Evolutionary conservation across 1,140 invertebrate species (phyloP).

Genomic region (Apocrypta bakeri): DNA sequence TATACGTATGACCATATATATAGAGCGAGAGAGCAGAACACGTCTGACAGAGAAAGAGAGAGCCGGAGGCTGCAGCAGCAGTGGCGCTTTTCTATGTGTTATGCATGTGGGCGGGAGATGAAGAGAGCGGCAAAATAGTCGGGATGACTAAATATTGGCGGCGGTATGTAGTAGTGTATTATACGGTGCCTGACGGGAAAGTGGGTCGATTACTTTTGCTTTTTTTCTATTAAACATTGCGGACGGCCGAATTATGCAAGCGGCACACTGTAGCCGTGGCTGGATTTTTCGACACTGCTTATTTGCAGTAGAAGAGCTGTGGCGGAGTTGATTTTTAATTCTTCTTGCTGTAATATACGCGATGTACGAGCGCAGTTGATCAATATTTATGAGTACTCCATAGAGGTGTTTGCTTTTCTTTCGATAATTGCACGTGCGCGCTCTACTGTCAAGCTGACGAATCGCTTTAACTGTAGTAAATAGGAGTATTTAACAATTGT

Average conservation of each 20-base stretch:
- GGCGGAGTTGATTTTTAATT: too few species aligned
- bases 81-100: neutral
- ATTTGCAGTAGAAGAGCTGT: neutral
- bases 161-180: neutral
- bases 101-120: neutral
- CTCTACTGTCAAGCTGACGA: neutral
- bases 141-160: neutral
- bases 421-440: neutral
- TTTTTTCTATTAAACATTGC: neutral
- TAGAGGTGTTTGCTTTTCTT: neutral
- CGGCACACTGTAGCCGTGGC: too few species aligned
- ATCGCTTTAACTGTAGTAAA: neutral
- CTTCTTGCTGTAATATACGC: neutral
- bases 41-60: neutral
- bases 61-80: neutral
- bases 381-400: neutral
- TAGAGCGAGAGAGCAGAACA: neutral
- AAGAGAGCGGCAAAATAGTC: neutral
- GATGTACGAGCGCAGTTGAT: neutral
- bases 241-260: too few species aligned
- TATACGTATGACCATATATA: neutral
- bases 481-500: too few species aligned
- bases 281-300: neutral
- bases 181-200: neutral
- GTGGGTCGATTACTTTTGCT: conserved; percentile 3